Percentiles rank a stretch among this genome's conserved stretches.
These are phyloP conservation scores for Cydia amplana DNA, from an alignment of 1,140 invertebrate species.

Conservation along the genomic window DNA sequence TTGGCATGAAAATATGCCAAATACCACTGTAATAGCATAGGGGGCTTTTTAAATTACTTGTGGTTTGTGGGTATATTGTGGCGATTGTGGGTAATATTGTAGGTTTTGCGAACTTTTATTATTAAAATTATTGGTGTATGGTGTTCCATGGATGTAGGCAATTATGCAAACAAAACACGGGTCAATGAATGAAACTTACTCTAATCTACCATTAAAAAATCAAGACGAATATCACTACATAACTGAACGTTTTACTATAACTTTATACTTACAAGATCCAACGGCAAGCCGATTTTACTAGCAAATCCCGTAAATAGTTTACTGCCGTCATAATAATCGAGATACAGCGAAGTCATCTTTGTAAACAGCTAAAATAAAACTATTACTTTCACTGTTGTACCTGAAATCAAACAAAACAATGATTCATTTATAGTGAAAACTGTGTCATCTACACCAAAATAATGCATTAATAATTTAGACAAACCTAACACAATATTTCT, in stretches of 20 bases:
- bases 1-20: no score
- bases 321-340: conserved; percentile 72
- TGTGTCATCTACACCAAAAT: not conserved
- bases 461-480: not conserved
- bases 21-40: no score
- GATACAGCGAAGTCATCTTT: conserved; percentile 55
- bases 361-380: conserved; percentile 30
- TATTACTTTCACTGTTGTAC: conserved; percentile 18
- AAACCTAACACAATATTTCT: not conserved
- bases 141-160: no score
- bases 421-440: not conserved
- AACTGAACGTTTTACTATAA: not conserved
- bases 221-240: conserved; percentile 19
- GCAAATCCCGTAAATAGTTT: conserved; percentile 66
- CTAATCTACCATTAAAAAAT: conserved; percentile 7
- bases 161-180: not conserved
- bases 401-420: conserved; percentile 25
- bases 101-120: no score
- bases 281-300: conserved; percentile 63
- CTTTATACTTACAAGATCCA: conserved; percentile 68
- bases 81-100: no score
- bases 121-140: no score
- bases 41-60: no score
- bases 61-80: no score
- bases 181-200: not conserved